Conservation (phyloP, 2,797 vertebrate genomes). For the Enteromius thamalakanensis region DNA sequence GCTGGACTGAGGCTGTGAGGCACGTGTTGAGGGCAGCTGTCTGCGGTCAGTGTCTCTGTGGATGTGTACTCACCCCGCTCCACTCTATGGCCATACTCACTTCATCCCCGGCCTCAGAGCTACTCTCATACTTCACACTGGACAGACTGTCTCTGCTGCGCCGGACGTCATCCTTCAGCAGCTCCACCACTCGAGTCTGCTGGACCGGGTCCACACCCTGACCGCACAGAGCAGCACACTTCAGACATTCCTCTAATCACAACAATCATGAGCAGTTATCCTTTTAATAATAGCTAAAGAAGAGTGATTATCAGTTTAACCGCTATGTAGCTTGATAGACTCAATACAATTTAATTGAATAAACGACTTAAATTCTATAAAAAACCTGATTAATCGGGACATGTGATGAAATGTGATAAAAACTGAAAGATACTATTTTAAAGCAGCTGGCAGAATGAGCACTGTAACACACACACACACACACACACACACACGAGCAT, state of each 20-base stretch:
- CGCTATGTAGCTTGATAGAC: not conserved
- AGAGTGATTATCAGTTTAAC: not conserved
- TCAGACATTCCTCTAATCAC: no score
- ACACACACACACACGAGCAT: not conserved
- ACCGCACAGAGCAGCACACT: constrained; percentile 1
- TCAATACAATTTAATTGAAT: not conserved
- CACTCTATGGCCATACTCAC: constrained; percentile 98
- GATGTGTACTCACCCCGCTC: constrained; percentile 98
- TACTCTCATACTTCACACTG: constrained; percentile 92
- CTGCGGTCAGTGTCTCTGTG: constrained; percentile 47
- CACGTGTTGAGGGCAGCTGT: constrained; percentile 50
- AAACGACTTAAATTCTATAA: not conserved
- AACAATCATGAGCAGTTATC: no score
- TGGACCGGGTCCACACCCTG: constrained; percentile 95
- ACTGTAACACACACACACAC: not conserved
- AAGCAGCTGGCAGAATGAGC: not conserved
- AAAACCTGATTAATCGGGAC: not conserved
- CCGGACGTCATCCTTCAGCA: constrained; percentile 90
- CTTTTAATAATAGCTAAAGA: no score
- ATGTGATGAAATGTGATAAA: not conserved
- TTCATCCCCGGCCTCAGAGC: constrained; percentile 93
- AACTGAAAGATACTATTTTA: not conserved
- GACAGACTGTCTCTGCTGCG: constrained; percentile 84
- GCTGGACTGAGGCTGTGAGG: constrained; percentile 7
- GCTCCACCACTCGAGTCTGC: constrained; percentile 94